Percentiles rank a stretch among this genome's conserved stretches.
phyloP scores from a whole-genome alignment of 1,140 invertebrate species.

The Drosophila kanapiae region DNA sequence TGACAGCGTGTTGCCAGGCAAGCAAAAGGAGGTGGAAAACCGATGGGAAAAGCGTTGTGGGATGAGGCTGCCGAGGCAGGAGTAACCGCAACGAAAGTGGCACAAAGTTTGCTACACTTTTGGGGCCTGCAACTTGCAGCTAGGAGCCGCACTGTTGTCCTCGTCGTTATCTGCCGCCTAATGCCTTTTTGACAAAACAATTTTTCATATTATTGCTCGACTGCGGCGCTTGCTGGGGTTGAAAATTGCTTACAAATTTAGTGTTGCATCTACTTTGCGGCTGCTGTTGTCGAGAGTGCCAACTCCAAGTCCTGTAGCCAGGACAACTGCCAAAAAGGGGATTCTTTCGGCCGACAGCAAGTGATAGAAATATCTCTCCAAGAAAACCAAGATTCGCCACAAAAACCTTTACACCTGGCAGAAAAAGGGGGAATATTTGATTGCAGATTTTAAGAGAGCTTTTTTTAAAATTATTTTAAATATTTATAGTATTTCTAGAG shows the following conservation, averaged over 20 bases:
- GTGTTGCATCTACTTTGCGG: constrained; percentile 60
- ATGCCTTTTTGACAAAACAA: constrained; percentile 78
- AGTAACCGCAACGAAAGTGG: constrained; percentile 71
- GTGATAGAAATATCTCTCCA: constrained; percentile 37
- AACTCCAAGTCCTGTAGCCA: constrained; percentile 40
- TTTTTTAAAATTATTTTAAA: background rate
- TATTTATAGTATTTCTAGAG: background rate
- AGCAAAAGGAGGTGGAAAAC: constrained; percentile 16
- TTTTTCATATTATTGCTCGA: constrained; percentile 78
- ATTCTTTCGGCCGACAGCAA: constrained; percentile 24
- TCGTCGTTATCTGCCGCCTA: constrained; percentile 71
- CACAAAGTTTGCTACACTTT: constrained; percentile 81
- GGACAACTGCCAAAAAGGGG: constrained; percentile 39
- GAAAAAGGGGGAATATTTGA: background rate
- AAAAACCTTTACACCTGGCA: constrained; percentile 7
- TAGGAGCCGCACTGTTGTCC: constrained; percentile 7
- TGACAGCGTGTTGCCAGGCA: constrained; percentile 67
- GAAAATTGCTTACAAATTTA: constrained; percentile 81
- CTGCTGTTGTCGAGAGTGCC: constrained; percentile 46
- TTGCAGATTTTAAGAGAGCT: background rate
- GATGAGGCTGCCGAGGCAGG: background rate
- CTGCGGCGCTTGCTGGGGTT: constrained; percentile 37
- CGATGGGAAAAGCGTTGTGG: constrained; percentile 5
- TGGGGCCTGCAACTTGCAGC: constrained; percentile 18
- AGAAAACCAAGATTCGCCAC: constrained; percentile 12